These are phyloP conservation scores for Oryzias sinensis DNA, from an alignment of 2,797 vertebrate genomes.

Conservation along the genomic window DNA sequence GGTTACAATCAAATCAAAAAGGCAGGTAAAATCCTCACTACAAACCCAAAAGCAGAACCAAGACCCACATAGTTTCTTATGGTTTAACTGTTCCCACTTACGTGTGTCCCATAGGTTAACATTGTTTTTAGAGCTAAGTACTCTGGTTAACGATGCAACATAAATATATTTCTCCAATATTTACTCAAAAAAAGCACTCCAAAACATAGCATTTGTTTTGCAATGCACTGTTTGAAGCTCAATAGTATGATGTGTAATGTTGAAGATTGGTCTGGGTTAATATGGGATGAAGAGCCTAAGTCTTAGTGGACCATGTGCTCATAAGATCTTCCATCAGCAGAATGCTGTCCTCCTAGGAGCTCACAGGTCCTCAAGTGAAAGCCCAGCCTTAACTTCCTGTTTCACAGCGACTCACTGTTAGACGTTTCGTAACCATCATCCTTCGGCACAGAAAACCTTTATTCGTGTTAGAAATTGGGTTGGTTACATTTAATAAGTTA, in stretches of 20 bases:
- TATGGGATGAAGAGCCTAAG: constrained; percentile 50
- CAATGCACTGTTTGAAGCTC: neutral
- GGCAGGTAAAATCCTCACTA: constrained; percentile 40
- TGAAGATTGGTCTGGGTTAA: constrained; percentile 31
- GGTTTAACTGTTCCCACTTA: constrained; percentile 35
- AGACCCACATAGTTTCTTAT: constrained; percentile 44
- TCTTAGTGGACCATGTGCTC: constrained; percentile 37
- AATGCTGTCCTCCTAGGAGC: constrained; percentile 18
- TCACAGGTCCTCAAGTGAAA: constrained; percentile 31
- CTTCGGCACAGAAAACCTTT: no score
- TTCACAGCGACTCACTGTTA: no score
- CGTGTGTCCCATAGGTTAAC: neutral
- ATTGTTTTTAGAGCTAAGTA: no score
- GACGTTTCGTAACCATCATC: no score
- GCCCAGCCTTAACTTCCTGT: no score
- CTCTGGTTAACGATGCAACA: no score
- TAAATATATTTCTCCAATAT: no score
- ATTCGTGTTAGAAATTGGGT: no score
- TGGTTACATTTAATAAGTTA: no score
- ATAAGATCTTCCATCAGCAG: constrained; percentile 54
- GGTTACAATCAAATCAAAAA: constrained; percentile 22
- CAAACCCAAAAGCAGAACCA: constrained; percentile 18
- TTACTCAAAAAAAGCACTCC: neutral
- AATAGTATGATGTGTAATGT: constrained; percentile 5
- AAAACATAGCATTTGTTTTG: neutral